Conservation (phyloP, 2,888 invertebrate genomes). For the Eupithecia inturbata region DNA sequence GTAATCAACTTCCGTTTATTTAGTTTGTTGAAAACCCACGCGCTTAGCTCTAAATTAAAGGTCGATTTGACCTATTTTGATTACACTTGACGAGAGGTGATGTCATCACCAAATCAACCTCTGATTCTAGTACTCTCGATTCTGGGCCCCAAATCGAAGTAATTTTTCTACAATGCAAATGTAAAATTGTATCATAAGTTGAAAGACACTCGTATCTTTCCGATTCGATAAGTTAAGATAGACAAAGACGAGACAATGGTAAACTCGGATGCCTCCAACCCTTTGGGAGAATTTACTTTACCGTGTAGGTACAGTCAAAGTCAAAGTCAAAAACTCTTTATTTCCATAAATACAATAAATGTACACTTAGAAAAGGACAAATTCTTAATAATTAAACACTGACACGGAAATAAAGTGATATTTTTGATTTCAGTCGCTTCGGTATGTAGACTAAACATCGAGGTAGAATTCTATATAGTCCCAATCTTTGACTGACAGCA, state of each 20-base stretch:
- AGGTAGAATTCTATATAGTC: no score
- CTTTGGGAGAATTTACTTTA: background rate
- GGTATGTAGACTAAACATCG: no score
- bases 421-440: no score
- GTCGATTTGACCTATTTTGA: slow-evolving; percentile 47
- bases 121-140: slow-evolving; percentile 10
- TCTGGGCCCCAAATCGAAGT: background rate
- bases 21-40: slow-evolving; percentile 31
- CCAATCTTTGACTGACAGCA: no score
- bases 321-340: no score
- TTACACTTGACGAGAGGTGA: slow-evolving; percentile 51
- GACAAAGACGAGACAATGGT: background rate
- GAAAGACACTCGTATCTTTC: background rate
- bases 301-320: no score
- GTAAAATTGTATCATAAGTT: background rate
- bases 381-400: no score
- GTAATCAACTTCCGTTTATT: slow-evolving; percentile 37
- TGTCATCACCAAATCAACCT: slow-evolving; percentile 58
- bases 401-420: no score
- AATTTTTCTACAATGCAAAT: no score
- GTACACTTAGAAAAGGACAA: no score
- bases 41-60: slow-evolving; percentile 33
- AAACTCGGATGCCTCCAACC: background rate
- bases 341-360: no score
- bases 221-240: background rate